Conservation (phyloP, 2,888 invertebrate species). For the Drosophila greeni region DNA sequence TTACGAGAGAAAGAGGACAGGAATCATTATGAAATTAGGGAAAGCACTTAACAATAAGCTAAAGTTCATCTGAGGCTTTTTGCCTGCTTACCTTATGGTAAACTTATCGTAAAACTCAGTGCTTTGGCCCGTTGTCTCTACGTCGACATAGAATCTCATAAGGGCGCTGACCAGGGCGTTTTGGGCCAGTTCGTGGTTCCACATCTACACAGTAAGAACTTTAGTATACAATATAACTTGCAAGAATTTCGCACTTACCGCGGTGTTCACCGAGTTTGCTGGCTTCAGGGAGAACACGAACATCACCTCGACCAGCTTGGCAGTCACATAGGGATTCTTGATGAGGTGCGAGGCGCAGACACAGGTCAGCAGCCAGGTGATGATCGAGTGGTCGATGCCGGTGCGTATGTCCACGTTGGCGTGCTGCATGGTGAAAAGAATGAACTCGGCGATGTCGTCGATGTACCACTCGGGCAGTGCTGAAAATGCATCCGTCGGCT, state of each 20-base stretch:
- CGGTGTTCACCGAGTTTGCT: conserved; percentile 79
- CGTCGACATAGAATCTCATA: conserved; percentile 99
- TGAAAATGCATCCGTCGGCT: conserved; percentile 87
- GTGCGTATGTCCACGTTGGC: conserved; percentile 83
- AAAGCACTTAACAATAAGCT: neutral
- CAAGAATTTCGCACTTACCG: conserved; percentile 59
- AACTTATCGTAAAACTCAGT: conserved; percentile 99
- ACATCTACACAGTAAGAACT: conserved; percentile 83
- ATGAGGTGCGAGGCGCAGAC: conserved; percentile 94
- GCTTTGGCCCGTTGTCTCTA: conserved; percentile 97
- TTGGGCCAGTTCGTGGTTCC: conserved; percentile 92
- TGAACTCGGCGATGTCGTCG: conserved; percentile 97
- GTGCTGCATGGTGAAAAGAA: conserved; percentile 93
- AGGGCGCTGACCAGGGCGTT: conserved; percentile 91
- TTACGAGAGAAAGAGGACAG: too few species aligned
- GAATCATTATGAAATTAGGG: neutral
- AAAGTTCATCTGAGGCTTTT: neutral
- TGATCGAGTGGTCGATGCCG: conserved; percentile 88
- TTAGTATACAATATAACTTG: neutral
- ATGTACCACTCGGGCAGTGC: conserved; percentile 98
- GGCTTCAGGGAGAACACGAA: conserved; percentile 88
- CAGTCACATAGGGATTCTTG: conserved; percentile 97
- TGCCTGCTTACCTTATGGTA: conserved; percentile 85
- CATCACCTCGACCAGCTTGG: conserved; percentile 95
- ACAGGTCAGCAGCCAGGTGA: conserved; percentile 92